phyloP scores from a whole-genome alignment of 2,113 vertebrate species.

The Leiothrix lutea region DNA sequence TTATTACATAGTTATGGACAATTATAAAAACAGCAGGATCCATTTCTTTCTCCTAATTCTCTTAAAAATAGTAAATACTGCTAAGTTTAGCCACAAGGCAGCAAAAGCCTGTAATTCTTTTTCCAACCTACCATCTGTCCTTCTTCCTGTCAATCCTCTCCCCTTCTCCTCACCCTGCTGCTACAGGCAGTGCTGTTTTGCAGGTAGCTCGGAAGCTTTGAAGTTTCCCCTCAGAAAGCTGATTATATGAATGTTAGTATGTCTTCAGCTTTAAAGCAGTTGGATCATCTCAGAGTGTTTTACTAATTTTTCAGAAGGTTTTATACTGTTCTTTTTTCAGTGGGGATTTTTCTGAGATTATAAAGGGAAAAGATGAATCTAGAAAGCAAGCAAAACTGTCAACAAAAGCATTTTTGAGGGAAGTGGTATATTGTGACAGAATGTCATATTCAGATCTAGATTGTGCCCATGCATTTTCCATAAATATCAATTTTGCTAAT shows the following conservation, averaged over 20 bases:
- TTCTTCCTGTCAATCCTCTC: constrained; percentile 1
- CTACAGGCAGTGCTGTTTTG: constrained; percentile 6
- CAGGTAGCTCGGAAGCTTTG: constrained; percentile 26
- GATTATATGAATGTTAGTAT: constrained; percentile 51
- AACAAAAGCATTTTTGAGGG: constrained; percentile 13
- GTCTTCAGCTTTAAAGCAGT: constrained; percentile 35
- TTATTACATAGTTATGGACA: background rate
- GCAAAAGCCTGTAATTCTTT: background rate
- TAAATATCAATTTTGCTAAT: constrained; percentile 41
- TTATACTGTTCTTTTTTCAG: background rate
- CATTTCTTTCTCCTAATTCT: background rate
- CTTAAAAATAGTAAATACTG: background rate
- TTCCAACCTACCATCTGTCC: background rate
- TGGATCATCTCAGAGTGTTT: constrained; percentile 30
- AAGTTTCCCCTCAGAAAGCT: constrained; percentile 51
- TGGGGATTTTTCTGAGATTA: constrained; percentile 25
- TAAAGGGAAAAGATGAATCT: background rate
- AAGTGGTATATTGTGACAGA: background rate
- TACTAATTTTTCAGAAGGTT: constrained; percentile 40
- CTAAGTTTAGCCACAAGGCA: background rate
- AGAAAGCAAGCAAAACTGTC: background rate
- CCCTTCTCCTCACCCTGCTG: background rate
- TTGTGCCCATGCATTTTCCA: background rate
- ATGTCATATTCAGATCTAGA: constrained; percentile 23
- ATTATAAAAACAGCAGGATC: background rate